A percentile compares a stretch with the other conserved stretches of the same genome.
Conservation (phyloP, 2,113 vertebrate genomes). For the Orientallactaga bullata region DNA sequence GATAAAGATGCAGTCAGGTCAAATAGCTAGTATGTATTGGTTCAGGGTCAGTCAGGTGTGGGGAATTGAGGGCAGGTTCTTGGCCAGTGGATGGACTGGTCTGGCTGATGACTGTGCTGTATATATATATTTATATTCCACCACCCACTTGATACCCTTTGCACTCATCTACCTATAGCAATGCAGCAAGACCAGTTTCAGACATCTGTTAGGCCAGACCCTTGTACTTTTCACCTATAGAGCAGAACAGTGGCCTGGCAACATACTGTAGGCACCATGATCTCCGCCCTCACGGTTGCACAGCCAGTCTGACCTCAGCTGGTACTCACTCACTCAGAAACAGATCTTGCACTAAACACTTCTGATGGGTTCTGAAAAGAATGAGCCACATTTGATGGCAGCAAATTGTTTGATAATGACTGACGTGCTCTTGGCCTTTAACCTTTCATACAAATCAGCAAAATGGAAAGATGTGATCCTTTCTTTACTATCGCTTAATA, state of each 20-base stretch:
- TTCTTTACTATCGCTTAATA: neutral
- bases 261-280: accelerated
- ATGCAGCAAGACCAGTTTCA: neutral
- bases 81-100: neutral
- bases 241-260: neutral
- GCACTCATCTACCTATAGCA: neutral
- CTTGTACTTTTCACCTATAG: neutral
- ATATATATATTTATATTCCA: no score
- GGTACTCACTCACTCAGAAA: neutral
- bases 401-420: neutral
- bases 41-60: neutral
- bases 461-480: neutral
- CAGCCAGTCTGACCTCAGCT: neutral
- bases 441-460: neutral
- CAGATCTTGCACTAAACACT: neutral
- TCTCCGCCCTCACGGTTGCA: neutral
- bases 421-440: neutral
- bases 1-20: neutral
- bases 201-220: neutral
- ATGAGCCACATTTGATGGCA: neutral
- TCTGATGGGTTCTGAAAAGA: neutral
- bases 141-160: neutral
- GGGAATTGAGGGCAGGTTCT: neutral
- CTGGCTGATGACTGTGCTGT: neutral
- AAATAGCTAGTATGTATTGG: neutral